A percentile compares a stretch with the other conserved stretches of the same genome.
Conservation (phyloP, 2,888 invertebrate genomes). For the Harpalus rubripes region DNA sequence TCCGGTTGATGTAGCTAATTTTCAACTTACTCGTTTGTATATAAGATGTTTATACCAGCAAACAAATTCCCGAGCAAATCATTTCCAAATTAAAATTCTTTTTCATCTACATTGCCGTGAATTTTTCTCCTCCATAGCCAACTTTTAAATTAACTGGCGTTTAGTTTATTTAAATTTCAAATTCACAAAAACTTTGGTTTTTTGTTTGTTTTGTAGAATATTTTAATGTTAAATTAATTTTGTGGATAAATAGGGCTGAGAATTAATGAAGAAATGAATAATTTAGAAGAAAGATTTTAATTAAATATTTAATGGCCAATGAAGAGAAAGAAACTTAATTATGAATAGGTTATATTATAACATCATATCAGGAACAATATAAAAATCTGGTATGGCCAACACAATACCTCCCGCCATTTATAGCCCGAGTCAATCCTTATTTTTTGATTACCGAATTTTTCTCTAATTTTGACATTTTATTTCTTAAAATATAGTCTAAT, state of each 20-base stretch:
- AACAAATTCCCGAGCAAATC: not conserved
- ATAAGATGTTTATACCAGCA: not conserved
- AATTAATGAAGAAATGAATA: constrained; percentile 18
- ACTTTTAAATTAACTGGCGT: not conserved
- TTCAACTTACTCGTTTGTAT: constrained; percentile 1
- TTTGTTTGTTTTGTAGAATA: not conserved
- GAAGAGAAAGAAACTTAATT: not conserved
- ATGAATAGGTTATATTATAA: not conserved
- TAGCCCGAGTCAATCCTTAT: too few species aligned
- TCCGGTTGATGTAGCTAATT: constrained; percentile 26
- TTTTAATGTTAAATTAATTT: constrained; percentile 29
- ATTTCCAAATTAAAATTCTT: constrained; percentile 27
- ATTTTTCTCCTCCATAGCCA: not conserved
- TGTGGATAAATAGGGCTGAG: not conserved
- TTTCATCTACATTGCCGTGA: not conserved
- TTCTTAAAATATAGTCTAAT: too few species aligned
- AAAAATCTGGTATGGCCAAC: not conserved
- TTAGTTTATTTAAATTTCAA: constrained; percentile 15
- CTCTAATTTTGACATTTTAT: too few species aligned
- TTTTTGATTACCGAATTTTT: too few species aligned
- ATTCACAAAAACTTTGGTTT: constrained; percentile 6
- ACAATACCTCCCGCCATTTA: too few species aligned
- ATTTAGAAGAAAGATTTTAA: not conserved
- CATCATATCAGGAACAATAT: not conserved
- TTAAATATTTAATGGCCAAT: constrained; percentile 7